Evolutionary conservation across 1,140 invertebrate genomes (phyloP), one percentile per base, ranked within the genome.

Genomic region (Babylonia areolata): DNA sequence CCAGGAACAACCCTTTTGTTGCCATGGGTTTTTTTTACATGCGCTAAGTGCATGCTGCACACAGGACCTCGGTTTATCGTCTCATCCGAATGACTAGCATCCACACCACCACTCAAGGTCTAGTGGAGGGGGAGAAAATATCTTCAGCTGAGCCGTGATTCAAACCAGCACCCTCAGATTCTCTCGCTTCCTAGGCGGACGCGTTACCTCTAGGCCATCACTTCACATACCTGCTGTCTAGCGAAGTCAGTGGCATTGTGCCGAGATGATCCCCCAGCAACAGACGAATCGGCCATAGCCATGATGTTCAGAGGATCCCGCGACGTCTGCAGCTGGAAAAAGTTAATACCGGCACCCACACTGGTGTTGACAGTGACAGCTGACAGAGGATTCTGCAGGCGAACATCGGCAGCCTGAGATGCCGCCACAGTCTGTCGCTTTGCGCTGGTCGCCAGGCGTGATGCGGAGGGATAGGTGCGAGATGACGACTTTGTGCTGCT

Each of bases 171-270:
- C n/a, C n/a, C n/a, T n/a, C n/a, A n/a, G n/a, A n/a, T n/a, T n/a
- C n/a, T n/a, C n/a, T n/a, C n/a, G n/a, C n/a, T n/a, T n/a, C n/a
- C n/a, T n/a, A n/a, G n/a, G n/a, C n/a, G n/a, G n/a, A n/a, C n/a
- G n/a, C n/a, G n/a, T n/a, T n/a, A n/a, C n/a, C n/a, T n/a, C n/a
- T n/a, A n/a, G n/a, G n/a, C n/a, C n/a, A n/a, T n/a, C n/a, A n/a
- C n/a, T n/a, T n/a, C n/a, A n/a, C n/a, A n/a, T 23, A 84, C 82
- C 69, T 58, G 82, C 40, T 84, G 82, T 37, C 82, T 28, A 23
- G 64, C 35, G 31, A 84, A 84, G 64, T 84, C 82, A 1, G 39
- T 31, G 1, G 82, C 39, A 11, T 31, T 40, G 39, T 69, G 40
- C 40, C 82, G 17, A 9, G 82, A 73, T 2, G 82, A 73, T 28